Base-by-base conservation (phyloP, 2,888 invertebrate genomes). In the Drosophila lutescens region DNA sequence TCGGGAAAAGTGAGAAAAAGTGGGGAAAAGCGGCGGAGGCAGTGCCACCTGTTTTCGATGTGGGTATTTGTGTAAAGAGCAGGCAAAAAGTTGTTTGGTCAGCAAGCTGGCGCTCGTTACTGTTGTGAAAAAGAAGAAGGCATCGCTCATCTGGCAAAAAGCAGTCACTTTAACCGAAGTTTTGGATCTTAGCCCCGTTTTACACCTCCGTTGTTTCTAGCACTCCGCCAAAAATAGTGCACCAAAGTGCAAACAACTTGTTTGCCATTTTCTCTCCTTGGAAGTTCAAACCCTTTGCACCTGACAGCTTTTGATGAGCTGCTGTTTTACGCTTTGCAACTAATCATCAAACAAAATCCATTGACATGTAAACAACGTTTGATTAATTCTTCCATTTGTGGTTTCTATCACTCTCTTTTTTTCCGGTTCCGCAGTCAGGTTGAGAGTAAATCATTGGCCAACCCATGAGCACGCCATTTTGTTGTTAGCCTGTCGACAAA, bases 351-450 rank as follows among this genome's bases (percentile, higher is more conserved):
- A 69, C 71, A 51, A 80, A 80, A 79, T 70, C 59, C 83, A 83
- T 73, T 83, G 83, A 71, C 77, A 83, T 86, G 83, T 83, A 77
- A 83, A 83, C 76, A 85, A 76, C 80, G 59, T 74, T 69, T 61
- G 74, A 77, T 61, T 78, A 77, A 74, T 46, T 56, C 38, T 13
- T 13, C 8, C 23, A 20, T 32, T 41, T n/a, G 32, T 7, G 20
- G n/a, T 23, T 49, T 36, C 26, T 15, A 44, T 40, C 13, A 12
- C 32, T 32, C 2, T 40, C 4, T 40, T 40, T 59, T 50, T 50
- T 32, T 5, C 10, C 10, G 20, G 2, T n/a, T 41, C 32, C 13
- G 10, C 17, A 17, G 12, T 60, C 44, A 30, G 40, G 40, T 26
- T 10, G 43, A 50, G 43, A 44, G 65, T 56, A 46, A 56, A 66